Percentiles rank a stretch among this genome's conserved stretches.
Evolutionary conservation across 2,888 invertebrate species (phyloP).

Genomic region (Pardosa pseudoannulata): DNA sequence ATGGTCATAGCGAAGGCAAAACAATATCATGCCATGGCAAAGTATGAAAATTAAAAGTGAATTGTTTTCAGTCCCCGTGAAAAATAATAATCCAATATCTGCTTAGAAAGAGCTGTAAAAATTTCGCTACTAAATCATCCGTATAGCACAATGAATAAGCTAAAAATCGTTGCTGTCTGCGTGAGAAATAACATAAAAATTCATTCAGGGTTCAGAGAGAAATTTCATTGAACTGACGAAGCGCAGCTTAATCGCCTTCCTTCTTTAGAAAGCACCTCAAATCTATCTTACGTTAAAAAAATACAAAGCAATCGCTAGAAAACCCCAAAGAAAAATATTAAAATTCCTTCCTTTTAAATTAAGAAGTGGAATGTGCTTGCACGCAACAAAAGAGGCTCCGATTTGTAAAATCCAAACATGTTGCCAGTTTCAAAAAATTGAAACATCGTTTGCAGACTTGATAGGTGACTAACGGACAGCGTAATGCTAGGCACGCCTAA

Average conservation of each 20-base stretch:
- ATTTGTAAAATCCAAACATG: slow-evolving; percentile 63
- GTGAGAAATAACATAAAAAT: too few relatives aligned
- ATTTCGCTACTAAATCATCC: too few relatives aligned
- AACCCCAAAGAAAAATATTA: slow-evolving; percentile 54
- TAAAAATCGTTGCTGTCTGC: too few relatives aligned
- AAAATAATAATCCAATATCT: too few relatives aligned
- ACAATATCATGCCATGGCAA: too few relatives aligned
- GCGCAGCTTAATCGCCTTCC: not conserved
- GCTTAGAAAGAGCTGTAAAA: too few relatives aligned
- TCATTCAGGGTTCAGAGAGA: too few relatives aligned
- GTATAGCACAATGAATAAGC: too few relatives aligned
- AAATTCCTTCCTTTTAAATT: slow-evolving; percentile 42
- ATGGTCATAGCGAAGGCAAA: too few relatives aligned
- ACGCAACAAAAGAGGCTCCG: slow-evolving; percentile 46
- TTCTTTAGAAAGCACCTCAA: not conserved
- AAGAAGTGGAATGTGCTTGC: slow-evolving; percentile 35
- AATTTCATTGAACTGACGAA: too few relatives aligned
- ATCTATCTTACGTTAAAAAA: slow-evolving; percentile 24
- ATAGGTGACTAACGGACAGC: slow-evolving; percentile 64
- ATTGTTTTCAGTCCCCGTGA: too few relatives aligned
- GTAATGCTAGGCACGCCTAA: slow-evolving; percentile 61
- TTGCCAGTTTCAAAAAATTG: slow-evolving; percentile 54
- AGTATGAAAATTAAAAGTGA: too few relatives aligned
- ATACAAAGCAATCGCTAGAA: slow-evolving; percentile 37
- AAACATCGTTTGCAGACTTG: slow-evolving; percentile 47